phyloP scores from a whole-genome alignment of 2,888 invertebrate species.

The Taphrorychus bicolor region DNA sequence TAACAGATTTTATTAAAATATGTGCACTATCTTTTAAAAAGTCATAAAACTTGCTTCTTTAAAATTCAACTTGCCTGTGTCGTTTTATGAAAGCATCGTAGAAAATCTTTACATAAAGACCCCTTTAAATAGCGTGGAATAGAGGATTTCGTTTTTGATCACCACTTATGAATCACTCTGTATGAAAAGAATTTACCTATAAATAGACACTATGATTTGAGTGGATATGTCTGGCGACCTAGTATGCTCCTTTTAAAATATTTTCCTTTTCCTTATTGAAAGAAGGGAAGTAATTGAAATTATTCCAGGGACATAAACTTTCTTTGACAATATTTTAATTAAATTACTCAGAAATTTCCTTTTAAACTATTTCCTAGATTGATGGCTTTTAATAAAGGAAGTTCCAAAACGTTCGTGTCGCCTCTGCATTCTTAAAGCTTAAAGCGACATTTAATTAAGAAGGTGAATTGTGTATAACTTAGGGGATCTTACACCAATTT shows the following conservation, averaged over 20 bases:
- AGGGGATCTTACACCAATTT: not conserved
- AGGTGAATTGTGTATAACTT: not conserved
- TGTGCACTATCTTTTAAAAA: too few relatives aligned
- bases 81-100: too few relatives aligned
- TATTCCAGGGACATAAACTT: not conserved
- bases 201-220: not conserved
- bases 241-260: too few relatives aligned
- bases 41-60: too few relatives aligned
- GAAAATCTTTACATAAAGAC: too few relatives aligned
- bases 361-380: slow-evolving; percentile 17
- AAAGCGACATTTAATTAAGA: slow-evolving; percentile 6
- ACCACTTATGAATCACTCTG: too few relatives aligned
- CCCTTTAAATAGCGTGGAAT: too few relatives aligned
- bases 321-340: slow-evolving; percentile 6
- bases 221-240: not conserved
- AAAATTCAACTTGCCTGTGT: too few relatives aligned
- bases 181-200: too few relatives aligned
- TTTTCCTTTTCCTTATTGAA: too few relatives aligned
- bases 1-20: too few relatives aligned
- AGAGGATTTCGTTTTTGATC: too few relatives aligned
- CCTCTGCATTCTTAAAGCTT: slow-evolving; percentile 4
- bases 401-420: slow-evolving; percentile 5
- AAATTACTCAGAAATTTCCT: slow-evolving; percentile 4
- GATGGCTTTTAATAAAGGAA: slow-evolving; percentile 17
- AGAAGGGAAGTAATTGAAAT: not conserved